phyloP scores from a whole-genome alignment of 2,113 vertebrate genomes.

The Laticauda colubrina region DNA sequence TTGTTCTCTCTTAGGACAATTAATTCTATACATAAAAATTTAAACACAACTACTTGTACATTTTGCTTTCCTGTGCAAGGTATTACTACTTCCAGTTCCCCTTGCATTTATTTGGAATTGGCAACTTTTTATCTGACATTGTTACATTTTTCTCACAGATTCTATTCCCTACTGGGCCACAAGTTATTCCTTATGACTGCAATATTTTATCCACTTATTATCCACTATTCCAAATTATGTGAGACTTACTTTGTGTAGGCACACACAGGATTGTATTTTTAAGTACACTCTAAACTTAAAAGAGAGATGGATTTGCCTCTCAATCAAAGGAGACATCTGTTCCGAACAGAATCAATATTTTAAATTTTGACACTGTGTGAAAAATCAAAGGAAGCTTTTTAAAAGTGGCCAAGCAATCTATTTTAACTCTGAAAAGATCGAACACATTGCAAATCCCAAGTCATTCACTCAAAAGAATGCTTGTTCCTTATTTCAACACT shows the following conservation, averaged over 20 bases:
- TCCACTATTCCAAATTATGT: not conserved
- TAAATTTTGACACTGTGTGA: not conserved
- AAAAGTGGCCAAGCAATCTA: not conserved
- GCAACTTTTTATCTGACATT: not conserved
- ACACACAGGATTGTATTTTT: not conserved
- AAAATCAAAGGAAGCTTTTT: not conserved
- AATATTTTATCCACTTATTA: not conserved
- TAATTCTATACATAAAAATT: not conserved
- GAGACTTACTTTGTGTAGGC: not conserved
- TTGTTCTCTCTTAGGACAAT: slow-evolving; percentile 6
- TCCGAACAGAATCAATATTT: not conserved
- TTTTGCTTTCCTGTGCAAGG: not conserved
- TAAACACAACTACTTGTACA: not conserved
- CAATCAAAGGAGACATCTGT: not conserved
- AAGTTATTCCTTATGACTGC: not conserved
- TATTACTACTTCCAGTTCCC: not conserved
- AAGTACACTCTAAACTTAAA: not conserved
- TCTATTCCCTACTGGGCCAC: not conserved
- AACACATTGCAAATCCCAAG: not conserved
- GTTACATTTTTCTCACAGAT: not conserved
- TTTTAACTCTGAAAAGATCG: not conserved
- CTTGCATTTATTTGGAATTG: not conserved
- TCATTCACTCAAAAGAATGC: not conserved
- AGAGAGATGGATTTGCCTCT: not conserved
- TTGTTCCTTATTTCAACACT: not conserved